These are phyloP conservation scores for Dermochelys coriacea DNA, from an alignment of 2,797 vertebrate genomes.

Conservation along the genomic window DNA sequence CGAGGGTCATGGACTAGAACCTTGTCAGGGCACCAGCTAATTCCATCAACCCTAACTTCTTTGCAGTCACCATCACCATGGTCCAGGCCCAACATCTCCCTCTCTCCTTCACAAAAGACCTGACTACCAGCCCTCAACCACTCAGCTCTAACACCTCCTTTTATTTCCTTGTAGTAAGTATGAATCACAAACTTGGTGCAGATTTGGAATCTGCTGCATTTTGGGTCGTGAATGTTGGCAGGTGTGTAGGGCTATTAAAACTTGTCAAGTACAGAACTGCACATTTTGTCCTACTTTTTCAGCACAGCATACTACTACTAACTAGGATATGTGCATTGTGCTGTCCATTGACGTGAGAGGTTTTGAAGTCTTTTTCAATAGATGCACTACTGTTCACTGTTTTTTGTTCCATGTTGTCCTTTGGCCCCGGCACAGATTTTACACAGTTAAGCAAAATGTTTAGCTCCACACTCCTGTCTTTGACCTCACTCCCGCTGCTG, in stretches of 20 bases:
- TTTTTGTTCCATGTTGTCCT: neutral
- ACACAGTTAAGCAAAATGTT: neutral
- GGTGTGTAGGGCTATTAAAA: neutral
- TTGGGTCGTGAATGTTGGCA: neutral
- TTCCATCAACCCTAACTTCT: neutral
- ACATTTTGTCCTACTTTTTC: neutral
- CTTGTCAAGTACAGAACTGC: neutral
- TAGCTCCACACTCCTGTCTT: accelerated
- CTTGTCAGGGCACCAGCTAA: neutral
- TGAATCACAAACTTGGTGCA: neutral
- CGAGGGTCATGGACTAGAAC: neutral
- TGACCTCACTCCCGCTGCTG: neutral
- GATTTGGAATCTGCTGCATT: neutral
- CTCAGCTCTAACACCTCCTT: neutral
- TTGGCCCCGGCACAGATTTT: neutral
- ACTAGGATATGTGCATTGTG: neutral
- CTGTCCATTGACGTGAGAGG: neutral
- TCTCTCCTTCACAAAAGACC: neutral
- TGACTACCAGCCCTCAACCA: neutral
- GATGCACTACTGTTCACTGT: neutral
- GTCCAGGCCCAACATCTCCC: neutral
- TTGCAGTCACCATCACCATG: neutral
- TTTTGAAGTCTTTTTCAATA: slow-evolving; percentile 1
- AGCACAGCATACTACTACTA: neutral
- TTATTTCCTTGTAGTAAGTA: neutral